A percentile compares a stretch with the other conserved stretches of the same genome.
Conservation (phyloP, 2,797 vertebrate genomes). For the Syngnathus rostellatus region DNA sequence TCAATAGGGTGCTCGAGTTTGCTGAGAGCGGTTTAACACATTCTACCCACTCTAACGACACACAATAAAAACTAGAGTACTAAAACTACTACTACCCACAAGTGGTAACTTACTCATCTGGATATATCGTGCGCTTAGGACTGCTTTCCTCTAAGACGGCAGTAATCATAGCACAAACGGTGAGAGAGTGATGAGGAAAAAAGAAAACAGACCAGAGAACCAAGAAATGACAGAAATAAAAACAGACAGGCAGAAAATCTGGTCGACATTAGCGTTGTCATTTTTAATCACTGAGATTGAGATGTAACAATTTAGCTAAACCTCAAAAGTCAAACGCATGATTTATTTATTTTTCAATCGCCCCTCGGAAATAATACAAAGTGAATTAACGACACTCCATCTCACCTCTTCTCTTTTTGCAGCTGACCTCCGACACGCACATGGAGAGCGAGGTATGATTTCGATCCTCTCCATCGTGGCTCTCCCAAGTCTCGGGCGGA, state of each 20-base stretch:
- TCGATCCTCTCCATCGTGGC: conserved; percentile 67
- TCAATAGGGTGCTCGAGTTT: too few species aligned
- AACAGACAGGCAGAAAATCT: conserved; percentile 19
- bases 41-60: conserved; percentile 21
- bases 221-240: conserved; percentile 20
- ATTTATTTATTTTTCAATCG: too few species aligned
- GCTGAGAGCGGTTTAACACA: too few species aligned
- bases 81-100: conserved; percentile 16
- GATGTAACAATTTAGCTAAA: neutral
- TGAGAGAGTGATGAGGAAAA: conserved; percentile 34
- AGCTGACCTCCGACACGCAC: conserved; percentile 76
- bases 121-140: conserved; percentile 73
- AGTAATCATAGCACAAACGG: conserved; percentile 56
- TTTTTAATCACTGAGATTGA: neutral
- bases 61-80: conserved; percentile 10
- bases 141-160: conserved; percentile 78
- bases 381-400: neutral
- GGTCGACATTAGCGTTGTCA: neutral
- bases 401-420: conserved; percentile 87
- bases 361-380: neutral
- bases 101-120: conserved; percentile 67
- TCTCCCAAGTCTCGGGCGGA: conserved; percentile 65
- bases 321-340: neutral
- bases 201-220: conserved; percentile 27
- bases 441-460: conserved; percentile 79